Percentiles rank a stretch among this genome's conserved stretches.
Conservation (phyloP, 2,113 vertebrate genomes). For the Pandion haliaetus region DNA sequence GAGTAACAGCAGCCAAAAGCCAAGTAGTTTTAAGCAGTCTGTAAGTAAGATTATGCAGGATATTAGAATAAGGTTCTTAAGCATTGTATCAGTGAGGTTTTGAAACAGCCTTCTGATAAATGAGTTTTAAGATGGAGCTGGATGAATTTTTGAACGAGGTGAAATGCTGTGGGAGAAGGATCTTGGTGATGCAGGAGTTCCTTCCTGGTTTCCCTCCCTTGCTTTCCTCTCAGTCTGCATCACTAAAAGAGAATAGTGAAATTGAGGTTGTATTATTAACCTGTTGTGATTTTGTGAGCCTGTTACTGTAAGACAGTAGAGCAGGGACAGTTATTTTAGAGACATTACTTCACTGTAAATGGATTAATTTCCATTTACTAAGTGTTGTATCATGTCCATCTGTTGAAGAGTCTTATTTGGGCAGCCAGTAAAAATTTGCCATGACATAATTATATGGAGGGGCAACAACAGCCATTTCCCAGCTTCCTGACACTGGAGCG, state of each 20-base stretch:
- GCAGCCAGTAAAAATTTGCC: conserved; percentile 34
- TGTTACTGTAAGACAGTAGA: neutral
- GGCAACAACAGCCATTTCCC: conserved; percentile 2
- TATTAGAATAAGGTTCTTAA: neutral
- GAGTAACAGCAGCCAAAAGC: neutral
- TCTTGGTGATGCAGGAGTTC: accelerated
- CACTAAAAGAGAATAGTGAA: neutral
- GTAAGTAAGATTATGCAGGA: neutral
- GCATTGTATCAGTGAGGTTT: neutral
- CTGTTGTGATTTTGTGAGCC: neutral
- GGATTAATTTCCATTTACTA: conserved; percentile 47
- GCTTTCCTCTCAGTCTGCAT: neutral
- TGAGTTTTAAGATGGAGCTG: neutral
- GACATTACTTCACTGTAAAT: conserved; percentile 71
- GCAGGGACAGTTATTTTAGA: conserved; percentile 22
- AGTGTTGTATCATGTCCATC: conserved; percentile 32
- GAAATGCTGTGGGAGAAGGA: neutral
- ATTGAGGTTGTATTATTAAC: neutral
- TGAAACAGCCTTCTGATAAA: neutral
- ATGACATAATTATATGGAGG: neutral
- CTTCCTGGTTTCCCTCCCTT: neutral
- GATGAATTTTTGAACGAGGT: accelerated
- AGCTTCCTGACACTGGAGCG: neutral
- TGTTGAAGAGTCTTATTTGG: conserved; percentile 36
- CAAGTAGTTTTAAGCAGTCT: neutral